phyloP scores from a whole-genome alignment of 2,113 vertebrate species.

The Pongo pygmaeus region DNA sequence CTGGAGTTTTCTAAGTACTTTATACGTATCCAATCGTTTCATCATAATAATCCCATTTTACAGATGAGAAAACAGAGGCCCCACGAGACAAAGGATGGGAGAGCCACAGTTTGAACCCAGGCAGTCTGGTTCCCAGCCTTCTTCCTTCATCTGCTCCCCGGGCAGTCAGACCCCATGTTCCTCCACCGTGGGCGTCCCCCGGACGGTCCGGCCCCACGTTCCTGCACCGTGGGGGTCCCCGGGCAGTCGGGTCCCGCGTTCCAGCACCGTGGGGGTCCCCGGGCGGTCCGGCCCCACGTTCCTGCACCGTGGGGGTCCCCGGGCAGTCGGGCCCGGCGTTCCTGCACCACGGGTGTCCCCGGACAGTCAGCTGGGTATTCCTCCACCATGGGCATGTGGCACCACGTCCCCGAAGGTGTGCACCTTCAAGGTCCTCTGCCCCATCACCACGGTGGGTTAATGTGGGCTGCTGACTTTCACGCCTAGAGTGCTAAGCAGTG shows the following conservation, averaged over 20 bases:
- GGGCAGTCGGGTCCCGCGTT: accelerated
- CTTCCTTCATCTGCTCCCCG: too few relatives aligned
- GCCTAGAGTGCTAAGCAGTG: too few relatives aligned
- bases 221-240: too few relatives aligned
- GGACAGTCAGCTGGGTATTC: too few relatives aligned
- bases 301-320: too few relatives aligned
- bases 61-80: not conserved
- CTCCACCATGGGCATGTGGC: too few relatives aligned
- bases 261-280: too few relatives aligned
- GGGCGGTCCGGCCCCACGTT: too few relatives aligned
- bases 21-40: not conserved
- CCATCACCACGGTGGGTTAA: not conserved
- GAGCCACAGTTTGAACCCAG: not conserved
- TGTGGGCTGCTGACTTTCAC: not conserved
- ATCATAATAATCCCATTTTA: not conserved
- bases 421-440: not conserved
- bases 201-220: accelerated
- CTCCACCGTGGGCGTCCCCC: not conserved
- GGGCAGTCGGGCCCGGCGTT: accelerated
- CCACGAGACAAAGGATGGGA: not conserved
- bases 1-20: not conserved
- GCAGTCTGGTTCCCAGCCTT: not conserved
- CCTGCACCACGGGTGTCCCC: too few relatives aligned
- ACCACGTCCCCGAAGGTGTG: too few relatives aligned
- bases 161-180: not conserved